These are phyloP conservation scores for Ptilodon capucinus DNA, from an alignment of 2,888 invertebrate genomes.

Conservation along the genomic window DNA sequence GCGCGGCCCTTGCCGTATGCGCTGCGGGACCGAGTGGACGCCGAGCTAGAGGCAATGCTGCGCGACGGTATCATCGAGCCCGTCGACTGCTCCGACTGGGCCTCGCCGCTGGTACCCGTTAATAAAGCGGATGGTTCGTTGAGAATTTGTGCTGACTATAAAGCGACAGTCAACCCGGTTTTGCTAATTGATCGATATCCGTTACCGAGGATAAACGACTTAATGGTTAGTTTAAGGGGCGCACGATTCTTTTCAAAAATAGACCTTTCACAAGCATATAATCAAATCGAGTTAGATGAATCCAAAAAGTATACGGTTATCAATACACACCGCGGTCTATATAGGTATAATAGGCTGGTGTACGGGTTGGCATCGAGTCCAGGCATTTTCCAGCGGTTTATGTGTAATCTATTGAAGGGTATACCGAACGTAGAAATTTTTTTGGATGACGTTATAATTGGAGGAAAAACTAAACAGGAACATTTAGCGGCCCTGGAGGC, in stretches of 20 bases:
- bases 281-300: conserved; percentile 1
- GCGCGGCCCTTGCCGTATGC: conserved; percentile 29
- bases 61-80: conserved; percentile 31
- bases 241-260: not conserved
- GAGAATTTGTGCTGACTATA: conserved; percentile 31
- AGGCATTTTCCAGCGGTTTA: not conserved
- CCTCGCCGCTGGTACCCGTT: conserved; percentile 25
- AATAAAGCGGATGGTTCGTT: conserved; percentile 25
- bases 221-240: too few species aligned
- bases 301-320: conserved; percentile 2
- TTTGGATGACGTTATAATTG: not conserved
- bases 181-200: not conserved
- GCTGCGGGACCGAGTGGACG: conserved; percentile 25
- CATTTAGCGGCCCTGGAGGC: not conserved
- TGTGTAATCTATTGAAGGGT: not conserved
- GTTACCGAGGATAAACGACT: too few species aligned
- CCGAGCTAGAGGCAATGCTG: conserved; percentile 31
- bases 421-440: conserved; percentile 1
- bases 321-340: not conserved
- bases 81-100: conserved; percentile 33
- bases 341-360: not conserved
- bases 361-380: conserved; percentile 2
- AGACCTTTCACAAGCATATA: not conserved
- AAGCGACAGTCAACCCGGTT: conserved; percentile 16
- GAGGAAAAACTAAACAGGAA: not conserved